Conservation (phyloP, 2,797 vertebrate genomes). For the Rhincodon typus region DNA sequence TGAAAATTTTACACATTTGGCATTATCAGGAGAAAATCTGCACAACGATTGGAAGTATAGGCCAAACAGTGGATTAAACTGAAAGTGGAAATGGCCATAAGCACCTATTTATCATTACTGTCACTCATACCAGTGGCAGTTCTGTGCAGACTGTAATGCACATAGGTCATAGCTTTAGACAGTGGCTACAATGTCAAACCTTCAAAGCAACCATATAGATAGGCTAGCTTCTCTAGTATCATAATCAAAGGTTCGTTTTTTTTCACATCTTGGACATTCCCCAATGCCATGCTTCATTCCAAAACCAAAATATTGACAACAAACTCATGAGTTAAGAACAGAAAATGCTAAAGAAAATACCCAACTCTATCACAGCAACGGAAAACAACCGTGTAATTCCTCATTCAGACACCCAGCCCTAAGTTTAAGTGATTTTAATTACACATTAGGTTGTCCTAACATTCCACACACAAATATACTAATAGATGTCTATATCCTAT, state of each 20-base stretch:
- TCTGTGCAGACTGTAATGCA: not conserved
- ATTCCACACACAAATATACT: not conserved
- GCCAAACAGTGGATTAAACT: not conserved
- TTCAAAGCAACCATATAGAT: not conserved
- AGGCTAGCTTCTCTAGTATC: not conserved
- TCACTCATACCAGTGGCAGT: not conserved
- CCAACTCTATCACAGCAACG: not conserved
- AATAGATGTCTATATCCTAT: not conserved
- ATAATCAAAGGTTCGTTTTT: not conserved
- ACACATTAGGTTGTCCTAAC: not conserved
- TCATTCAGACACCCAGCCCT: not conserved
- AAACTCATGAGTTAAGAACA: not conserved
- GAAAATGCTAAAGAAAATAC: not conserved
- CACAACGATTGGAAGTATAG: not conserved
- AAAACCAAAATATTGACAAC: not conserved
- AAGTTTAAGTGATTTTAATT: not conserved
- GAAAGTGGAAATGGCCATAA: not conserved
- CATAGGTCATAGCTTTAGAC: not conserved
- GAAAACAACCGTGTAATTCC: not conserved
- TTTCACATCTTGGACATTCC: not conserved
- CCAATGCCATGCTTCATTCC: not conserved
- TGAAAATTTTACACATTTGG: not conserved
- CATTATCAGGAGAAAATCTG: not conserved
- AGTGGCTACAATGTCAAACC: not conserved
- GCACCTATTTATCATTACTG: not conserved